These are phyloP conservation scores for Ischnus inquisitorius DNA, from an alignment of 2,888 invertebrate genomes.

Conservation along the genomic window DNA sequence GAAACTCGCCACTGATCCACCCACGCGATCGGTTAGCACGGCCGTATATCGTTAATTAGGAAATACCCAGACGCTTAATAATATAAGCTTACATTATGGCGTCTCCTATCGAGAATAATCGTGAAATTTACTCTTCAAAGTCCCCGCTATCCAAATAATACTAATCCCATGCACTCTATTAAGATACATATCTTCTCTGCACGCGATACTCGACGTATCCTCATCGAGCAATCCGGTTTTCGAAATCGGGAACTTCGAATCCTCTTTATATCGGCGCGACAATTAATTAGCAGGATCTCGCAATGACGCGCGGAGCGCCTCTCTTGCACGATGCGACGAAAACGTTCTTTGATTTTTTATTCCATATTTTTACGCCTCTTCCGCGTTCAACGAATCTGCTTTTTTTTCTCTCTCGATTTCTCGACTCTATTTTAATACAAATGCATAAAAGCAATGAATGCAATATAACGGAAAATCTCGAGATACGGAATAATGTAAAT, in stretches of 20 bases:
- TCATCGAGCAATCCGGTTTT: constrained; percentile 4
- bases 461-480: constrained; percentile 20
- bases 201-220: background rate
- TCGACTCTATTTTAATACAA: constrained; percentile 2
- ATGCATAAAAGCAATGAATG: constrained; percentile 16
- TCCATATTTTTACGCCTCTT: constrained; percentile 66
- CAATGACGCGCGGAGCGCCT: background rate
- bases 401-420: background rate
- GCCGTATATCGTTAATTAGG: constrained; percentile 50
- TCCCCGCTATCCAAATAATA: background rate
- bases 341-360: constrained; percentile 54
- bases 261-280: too few species aligned
- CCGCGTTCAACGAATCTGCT: constrained; percentile 63
- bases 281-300: background rate
- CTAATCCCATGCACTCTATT: background rate
- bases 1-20: constrained; percentile 40
- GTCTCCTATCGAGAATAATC: background rate
- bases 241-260: background rate
- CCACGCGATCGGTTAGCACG: constrained; percentile 47
- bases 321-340: constrained; percentile 18
- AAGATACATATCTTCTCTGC: background rate
- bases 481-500: constrained; percentile 8
- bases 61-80: constrained; percentile 13
- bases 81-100: background rate
- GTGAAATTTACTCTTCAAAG: background rate